Conservation (phyloP, 2,797 vertebrate genomes). For the Aselliscus stoliczkanus region DNA sequence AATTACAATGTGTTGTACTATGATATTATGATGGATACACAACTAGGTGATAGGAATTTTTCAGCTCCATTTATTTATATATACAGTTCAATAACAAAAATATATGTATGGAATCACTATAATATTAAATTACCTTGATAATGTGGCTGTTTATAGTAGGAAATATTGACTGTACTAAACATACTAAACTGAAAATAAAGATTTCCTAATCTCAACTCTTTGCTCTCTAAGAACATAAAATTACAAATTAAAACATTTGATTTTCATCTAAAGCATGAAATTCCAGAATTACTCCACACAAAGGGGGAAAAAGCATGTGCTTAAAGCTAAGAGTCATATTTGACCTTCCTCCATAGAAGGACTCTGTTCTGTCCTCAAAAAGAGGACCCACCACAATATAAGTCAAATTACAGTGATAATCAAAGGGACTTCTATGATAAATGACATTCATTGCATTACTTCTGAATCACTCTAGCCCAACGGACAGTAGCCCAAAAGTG, state of each 20-base stretch:
- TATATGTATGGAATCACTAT: not conserved
- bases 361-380: not conserved
- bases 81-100: not conserved
- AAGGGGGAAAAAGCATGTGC: accelerated
- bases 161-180: not conserved
- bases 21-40: too few relatives aligned
- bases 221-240: not conserved
- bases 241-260: not conserved
- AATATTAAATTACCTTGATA: not conserved
- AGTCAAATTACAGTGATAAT: not conserved
- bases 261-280: not conserved
- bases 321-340: not conserved
- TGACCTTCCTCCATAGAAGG: not conserved
- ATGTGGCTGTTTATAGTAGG: not conserved
- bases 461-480: not conserved
- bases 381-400: not conserved
- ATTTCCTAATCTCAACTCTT: not conserved
- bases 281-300: not conserved
- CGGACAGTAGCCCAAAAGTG: not conserved
- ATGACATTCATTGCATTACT: not conserved
- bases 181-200: not conserved
- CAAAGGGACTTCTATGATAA: not conserved
- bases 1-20: not conserved
- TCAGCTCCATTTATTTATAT: not conserved
- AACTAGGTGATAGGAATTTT: not conserved